Conservation (phyloP, 30 jellyfish, hydroid and myxozoan species). For the Sanderia malayensis region DNA sequence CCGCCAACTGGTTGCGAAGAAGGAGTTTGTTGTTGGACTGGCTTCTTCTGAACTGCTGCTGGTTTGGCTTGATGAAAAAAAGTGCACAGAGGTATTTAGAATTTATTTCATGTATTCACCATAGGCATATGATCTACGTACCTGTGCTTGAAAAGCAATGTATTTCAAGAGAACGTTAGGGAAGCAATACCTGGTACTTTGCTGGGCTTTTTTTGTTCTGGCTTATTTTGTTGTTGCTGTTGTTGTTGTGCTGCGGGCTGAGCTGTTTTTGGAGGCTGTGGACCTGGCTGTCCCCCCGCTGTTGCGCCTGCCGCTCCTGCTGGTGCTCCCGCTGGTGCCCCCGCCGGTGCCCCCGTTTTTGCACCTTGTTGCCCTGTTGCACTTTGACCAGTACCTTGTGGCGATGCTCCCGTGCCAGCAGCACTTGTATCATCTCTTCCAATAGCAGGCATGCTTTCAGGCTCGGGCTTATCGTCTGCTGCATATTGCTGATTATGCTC, state of each 20-base stretch:
- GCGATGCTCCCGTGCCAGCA: slow-evolving; percentile 31
- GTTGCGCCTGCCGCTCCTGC: slow-evolving; percentile 8
- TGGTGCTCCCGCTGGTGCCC: slow-evolving; percentile 5
- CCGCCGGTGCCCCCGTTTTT: slow-evolving; percentile 7
- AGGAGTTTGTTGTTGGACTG: no score
- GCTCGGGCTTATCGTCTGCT: slow-evolving; percentile 5
- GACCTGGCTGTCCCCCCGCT: no score
- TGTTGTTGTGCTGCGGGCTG: background rate
- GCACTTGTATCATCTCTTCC: slow-evolving; percentile 44
- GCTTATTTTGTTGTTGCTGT: background rate
- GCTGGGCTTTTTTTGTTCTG: no score
- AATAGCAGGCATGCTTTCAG: background rate
- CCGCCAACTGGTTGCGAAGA: no score
- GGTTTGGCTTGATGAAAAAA: no score
- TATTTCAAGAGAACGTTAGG: no score
- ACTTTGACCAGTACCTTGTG: slow-evolving; percentile 18
- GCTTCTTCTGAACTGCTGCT: no score
- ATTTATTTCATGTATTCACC: no score
- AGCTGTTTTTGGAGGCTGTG: background rate
- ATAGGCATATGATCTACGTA: no score
- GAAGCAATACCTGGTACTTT: no score
- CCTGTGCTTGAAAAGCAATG: no score
- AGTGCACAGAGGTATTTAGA: no score
- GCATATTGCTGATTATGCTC: slow-evolving; percentile 21
- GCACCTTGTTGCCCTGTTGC: slow-evolving; percentile 34